Base-by-base conservation (phyloP, 2,797 vertebrate genomes). In the Sebastes alutus region DNA sequence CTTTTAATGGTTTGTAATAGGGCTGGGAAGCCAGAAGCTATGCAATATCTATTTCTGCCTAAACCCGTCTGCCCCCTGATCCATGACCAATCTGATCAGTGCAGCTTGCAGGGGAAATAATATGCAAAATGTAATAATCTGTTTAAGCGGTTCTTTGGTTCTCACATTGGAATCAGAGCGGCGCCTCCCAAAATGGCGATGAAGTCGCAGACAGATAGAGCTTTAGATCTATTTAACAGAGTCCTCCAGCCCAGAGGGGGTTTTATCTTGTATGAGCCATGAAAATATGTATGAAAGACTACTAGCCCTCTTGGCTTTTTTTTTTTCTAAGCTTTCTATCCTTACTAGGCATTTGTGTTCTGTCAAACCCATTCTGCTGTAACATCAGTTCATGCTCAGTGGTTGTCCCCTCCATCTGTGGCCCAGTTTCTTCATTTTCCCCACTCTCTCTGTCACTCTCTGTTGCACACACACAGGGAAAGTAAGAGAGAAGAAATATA, bases 61-160 rank as follows among this genome's bases (percentile, higher is more conserved):
- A 90, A 93, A 92, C 83, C 89, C 81, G 62, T 86, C 77, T 80
- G 88, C 72, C 77, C 87, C 84, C 67, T 92, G 93, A 92, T 93
- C 94, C 93, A 89, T 94, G 89, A 94, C 93, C 90, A 89, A 91
- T 89, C 90, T 92, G 90, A 92, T 94, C 86, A 86, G 84, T 69
- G 88, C 82, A 75, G 88, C 91, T 88, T 91, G 86, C 86, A 89
- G 77, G 83, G 72, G 69, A 89, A 88, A 84, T 89, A 85, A 86
- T 88, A 84, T 82, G 78, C 88, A 82, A 82, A 93, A 89, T 83
- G 79, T 86, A 82, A 83, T 90, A 84, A 90, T 90, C 83, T 80
- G 60, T 88, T 93, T 81, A 84, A 89, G 82, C 81, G 5, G 72
- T 65, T 79, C 83, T 85, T 87, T 82, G 72, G 64, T 78, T 89